Conservation (phyloP, 2,888 invertebrate species). For the Xestia ashworthii region DNA sequence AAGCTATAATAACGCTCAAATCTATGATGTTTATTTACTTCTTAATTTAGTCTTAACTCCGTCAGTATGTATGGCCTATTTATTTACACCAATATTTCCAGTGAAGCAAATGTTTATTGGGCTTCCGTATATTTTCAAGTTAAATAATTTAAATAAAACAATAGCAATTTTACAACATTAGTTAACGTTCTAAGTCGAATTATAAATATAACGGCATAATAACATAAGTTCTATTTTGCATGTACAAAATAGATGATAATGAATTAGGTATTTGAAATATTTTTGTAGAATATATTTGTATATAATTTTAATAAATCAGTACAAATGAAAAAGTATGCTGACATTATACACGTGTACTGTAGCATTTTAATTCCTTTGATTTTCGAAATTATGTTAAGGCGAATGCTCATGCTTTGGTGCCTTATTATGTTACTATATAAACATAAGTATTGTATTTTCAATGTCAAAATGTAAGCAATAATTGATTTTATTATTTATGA, state of each 20-base stretch:
- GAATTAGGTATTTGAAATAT: constrained; percentile 66
- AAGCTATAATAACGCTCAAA: constrained; percentile 70
- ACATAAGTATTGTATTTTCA: constrained; percentile 67
- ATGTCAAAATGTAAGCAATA: constrained; percentile 62
- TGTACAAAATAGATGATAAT: constrained; percentile 72
- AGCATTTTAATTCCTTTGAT: constrained; percentile 55
- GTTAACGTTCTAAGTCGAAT: constrained; percentile 52
- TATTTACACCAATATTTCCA: constrained; percentile 64
- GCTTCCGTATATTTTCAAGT: constrained; percentile 67
- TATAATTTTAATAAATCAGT: constrained; percentile 77
- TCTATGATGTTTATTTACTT: constrained; percentile 61
- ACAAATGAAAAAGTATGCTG: constrained; percentile 76
- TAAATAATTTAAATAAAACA: constrained; percentile 43
- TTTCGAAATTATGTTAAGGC: constrained; percentile 66
- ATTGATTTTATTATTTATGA: constrained; percentile 72
- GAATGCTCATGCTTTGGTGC: constrained; percentile 79
- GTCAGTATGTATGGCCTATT: constrained; percentile 49
- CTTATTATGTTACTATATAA: constrained; percentile 75
- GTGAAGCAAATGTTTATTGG: constrained; percentile 65
- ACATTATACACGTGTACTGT: constrained; percentile 62
- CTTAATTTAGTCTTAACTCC: constrained; percentile 58
- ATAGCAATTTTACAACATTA: constrained; percentile 56
- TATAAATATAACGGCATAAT: constrained; percentile 67
- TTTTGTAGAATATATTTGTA: constrained; percentile 73
- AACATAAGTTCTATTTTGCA: constrained; percentile 69